Percentiles rank a stretch among this genome's conserved stretches.
phyloP scores from a whole-genome alignment of 2,797 vertebrate species.

The Nyctibius grandis region DNA sequence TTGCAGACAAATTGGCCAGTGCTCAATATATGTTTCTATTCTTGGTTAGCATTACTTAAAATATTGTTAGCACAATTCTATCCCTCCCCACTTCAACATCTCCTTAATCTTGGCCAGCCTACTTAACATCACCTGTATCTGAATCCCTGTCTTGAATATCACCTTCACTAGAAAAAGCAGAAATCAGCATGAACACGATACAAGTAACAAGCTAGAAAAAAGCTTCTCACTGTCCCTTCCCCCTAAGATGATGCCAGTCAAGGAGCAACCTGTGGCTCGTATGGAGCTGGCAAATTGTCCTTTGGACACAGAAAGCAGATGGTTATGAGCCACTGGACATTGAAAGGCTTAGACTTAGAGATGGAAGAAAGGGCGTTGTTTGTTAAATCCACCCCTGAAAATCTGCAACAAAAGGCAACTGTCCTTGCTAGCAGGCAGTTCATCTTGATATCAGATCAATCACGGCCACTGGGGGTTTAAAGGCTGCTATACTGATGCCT shows the following conservation, averaged over 20 bases:
- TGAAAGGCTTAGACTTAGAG: not conserved
- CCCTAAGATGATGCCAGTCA: not conserved
- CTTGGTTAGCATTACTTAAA: not conserved
- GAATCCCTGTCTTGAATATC: not conserved
- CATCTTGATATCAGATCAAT: not conserved
- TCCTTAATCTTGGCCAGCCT: not conserved
- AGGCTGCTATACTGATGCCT: not conserved
- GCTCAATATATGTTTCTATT: not conserved
- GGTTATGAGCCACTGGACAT: not conserved
- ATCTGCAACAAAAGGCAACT: not conserved
- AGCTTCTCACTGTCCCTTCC: not conserved
- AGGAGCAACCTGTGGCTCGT: not conserved
- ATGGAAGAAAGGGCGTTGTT: not conserved
- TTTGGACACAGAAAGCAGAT: not conserved
- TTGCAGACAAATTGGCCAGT: not conserved
- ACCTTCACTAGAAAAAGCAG: not conserved
- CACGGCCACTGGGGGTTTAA: not conserved
- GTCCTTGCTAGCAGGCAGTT: not conserved
- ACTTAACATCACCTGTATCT: not conserved
- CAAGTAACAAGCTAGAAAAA: not conserved
- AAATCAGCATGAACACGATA: not conserved
- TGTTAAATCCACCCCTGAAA: not conserved
- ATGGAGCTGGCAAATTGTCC: not conserved
- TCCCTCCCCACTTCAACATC: not conserved
- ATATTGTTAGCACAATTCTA: not conserved